These are phyloP conservation scores for Alcedo quadribrachys DNA, from an alignment of 2,797 vertebrate genomes.

Conservation along the genomic window DNA sequence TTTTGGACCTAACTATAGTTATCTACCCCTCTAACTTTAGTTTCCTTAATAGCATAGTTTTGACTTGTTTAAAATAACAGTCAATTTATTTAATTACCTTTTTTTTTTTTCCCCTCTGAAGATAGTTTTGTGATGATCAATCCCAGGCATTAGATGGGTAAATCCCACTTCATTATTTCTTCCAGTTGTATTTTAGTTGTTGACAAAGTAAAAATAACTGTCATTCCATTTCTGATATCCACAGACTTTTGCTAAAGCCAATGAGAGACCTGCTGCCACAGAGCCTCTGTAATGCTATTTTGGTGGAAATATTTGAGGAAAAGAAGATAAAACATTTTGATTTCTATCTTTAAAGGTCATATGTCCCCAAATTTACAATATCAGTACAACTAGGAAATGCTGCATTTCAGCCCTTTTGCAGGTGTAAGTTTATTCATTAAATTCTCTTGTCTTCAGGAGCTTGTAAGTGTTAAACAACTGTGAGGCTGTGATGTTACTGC, in stretches of 20 bases:
- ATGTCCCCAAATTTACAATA: constrained; percentile 1
- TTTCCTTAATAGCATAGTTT: neutral
- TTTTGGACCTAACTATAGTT: neutral
- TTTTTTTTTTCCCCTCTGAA: neutral
- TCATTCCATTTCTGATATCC: neutral
- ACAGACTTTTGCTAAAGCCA: neutral
- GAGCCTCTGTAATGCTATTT: neutral
- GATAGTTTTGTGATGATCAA: neutral
- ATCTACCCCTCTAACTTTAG: neutral
- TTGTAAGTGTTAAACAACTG: neutral
- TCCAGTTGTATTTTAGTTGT: neutral
- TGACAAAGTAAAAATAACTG: neutral
- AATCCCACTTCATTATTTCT: neutral
- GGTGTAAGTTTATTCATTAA: constrained; percentile 44
- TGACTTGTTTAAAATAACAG: neutral
- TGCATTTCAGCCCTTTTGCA: constrained; percentile 5
- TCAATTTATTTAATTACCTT: neutral
- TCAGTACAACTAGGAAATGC: constrained; percentile 1
- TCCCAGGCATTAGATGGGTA: neutral
- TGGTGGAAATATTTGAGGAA: neutral
- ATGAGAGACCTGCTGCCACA: neutral
- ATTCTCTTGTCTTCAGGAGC: constrained; percentile 20
- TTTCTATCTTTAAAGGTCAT: constrained; percentile 5
- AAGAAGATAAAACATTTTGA: neutral
- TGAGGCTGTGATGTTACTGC: neutral